Percentiles rank a stretch among this genome's conserved stretches.
Evolutionary conservation across 2,888 invertebrate genomes (phyloP).

Genomic region (Drosophila atroscutellata): DNA sequence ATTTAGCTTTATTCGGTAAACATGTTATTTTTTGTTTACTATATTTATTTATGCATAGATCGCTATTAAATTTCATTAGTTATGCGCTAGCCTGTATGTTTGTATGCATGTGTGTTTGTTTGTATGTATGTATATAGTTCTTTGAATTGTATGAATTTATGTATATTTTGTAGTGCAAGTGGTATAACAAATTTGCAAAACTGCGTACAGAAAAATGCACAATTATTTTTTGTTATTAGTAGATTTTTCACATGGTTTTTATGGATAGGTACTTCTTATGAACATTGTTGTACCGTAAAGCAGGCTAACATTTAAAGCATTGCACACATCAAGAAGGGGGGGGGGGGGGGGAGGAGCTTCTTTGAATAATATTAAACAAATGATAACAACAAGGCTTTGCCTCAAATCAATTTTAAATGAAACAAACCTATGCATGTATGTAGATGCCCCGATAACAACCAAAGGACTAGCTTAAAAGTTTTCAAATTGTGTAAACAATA

Average conservation of each 20-base stretch:
- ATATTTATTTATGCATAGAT: constrained; percentile 59
- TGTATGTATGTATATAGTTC: constrained; percentile 43
- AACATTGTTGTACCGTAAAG: constrained; percentile 76
- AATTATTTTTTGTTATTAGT: constrained; percentile 41
- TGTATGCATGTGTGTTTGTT: constrained; percentile 26
- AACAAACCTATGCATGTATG: constrained; percentile 9
- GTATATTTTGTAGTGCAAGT: constrained; percentile 28
- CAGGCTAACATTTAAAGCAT: constrained; percentile 81
- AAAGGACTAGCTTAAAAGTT: constrained; percentile 60
- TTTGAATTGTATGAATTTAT: constrained; percentile 33
- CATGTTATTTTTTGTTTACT: constrained; percentile 52
- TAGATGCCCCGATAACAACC: constrained; percentile 42
- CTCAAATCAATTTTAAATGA: constrained; percentile 53
- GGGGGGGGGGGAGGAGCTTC: constrained; percentile 22
- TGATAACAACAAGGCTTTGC: constrained; percentile 72
- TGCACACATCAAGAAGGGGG: constrained; percentile 59
- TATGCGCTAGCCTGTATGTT: constrained; percentile 65
- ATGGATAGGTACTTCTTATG: constrained; percentile 72
- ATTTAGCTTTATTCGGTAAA: constrained; percentile 43
- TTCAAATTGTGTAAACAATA: constrained; percentile 28
- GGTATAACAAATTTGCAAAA: constrained; percentile 65
- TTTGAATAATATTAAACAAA: constrained; percentile 28
- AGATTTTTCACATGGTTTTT: constrained; percentile 30
- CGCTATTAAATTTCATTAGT: constrained; percentile 73
- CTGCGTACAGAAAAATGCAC: constrained; percentile 58